Percentiles rank a stretch among this genome's conserved stretches.
Conservation (phyloP, 2,113 vertebrate genomes). For the Butorides virescens region DNA sequence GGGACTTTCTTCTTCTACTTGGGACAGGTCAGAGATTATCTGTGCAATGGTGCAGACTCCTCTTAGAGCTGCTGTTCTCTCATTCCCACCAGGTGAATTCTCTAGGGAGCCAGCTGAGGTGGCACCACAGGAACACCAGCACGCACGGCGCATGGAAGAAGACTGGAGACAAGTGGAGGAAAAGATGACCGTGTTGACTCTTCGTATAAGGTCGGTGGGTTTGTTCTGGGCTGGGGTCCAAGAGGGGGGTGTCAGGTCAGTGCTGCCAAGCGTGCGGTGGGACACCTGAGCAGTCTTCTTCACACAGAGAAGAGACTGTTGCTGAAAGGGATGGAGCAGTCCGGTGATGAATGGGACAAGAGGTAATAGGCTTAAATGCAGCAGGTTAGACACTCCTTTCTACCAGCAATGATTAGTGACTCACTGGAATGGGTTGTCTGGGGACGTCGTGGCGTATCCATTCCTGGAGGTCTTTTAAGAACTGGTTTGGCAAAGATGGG, state of each 20-base stretch:
- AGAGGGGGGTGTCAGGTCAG: not conserved
- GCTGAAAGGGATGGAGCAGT: not conserved
- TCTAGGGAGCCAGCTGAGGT: conserved; percentile 56
- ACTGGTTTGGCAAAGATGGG: conserved; percentile 58
- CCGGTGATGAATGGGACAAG: conserved; percentile 3
- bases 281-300: not conserved
- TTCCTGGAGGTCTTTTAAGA: conserved; percentile 54
- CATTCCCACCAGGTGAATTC: conserved; percentile 6
- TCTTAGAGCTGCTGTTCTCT: not conserved
- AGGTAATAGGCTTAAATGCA: not conserved
- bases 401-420: conserved; percentile 41
- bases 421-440: conserved; percentile 50
- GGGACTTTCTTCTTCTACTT: not conserved
- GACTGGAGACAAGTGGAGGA: conserved; percentile 1
- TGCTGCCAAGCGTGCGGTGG: not conserved
- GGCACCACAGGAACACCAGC: conserved; percentile 8
- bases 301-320: not conserved
- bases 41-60: not conserved
- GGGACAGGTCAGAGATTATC: not conserved
- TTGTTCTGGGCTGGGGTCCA: not conserved
- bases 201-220: not conserved
- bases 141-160: not conserved
- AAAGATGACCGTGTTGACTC: not conserved
- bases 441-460: not conserved
- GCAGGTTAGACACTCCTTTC: not conserved